phyloP scores from a whole-genome alignment of 2,797 vertebrate species.

The Scomberomorus guttatus region DNA sequence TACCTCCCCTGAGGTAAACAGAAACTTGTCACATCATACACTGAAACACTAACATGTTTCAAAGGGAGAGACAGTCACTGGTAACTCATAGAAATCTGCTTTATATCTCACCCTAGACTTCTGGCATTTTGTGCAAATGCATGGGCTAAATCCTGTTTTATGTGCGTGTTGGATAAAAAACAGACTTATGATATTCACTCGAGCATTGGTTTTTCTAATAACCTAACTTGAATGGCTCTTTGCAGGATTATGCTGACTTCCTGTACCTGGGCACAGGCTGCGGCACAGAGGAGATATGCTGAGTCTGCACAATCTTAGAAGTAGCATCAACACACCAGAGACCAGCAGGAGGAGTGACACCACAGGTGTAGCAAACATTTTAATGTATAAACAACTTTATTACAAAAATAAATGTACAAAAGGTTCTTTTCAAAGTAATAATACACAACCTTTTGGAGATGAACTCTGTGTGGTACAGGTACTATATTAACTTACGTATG shows the following conservation, averaged over 20 bases:
- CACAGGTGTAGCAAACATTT: constrained; percentile 84
- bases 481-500: not conserved
- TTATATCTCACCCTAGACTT: not conserved
- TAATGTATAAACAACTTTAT: not conserved
- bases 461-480: not conserved
- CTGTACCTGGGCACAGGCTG: constrained; percentile 96
- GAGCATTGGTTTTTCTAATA: constrained; percentile 8
- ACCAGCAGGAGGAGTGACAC: constrained; percentile 90
- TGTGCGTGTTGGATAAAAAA: constrained; percentile 15
- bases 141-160: constrained; percentile 40
- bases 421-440: not conserved
- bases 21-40: not conserved
- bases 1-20: constrained; percentile 89
- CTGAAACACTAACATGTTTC: constrained; percentile 58
- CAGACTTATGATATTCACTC: not conserved
- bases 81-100: constrained; percentile 63
- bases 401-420: not conserved
- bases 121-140: constrained; percentile 27
- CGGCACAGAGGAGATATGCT: constrained; percentile 93
- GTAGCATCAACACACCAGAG: constrained; percentile 91
- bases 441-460: not conserved
- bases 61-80: constrained; percentile 85
- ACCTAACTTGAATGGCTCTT: constrained; percentile 43
- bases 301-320: constrained; percentile 90
- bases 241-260: constrained; percentile 98